Percentiles rank a stretch among this genome's conserved stretches.
These are phyloP conservation scores for Aphidius ervi DNA, from an alignment of 1,140 invertebrate species.

Conservation along the genomic window DNA sequence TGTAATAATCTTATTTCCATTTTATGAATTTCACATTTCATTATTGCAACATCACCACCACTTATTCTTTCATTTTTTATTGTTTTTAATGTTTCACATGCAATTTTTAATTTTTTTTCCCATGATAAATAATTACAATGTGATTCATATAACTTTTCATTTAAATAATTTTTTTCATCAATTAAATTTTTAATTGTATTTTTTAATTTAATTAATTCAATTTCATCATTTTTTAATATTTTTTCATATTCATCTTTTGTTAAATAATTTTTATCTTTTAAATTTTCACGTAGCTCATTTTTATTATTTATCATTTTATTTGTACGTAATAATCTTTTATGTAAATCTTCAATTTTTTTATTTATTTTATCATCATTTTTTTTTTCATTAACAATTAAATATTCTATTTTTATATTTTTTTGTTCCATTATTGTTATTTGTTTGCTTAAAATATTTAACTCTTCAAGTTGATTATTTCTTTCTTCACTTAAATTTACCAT, in stretches of 20 bases:
- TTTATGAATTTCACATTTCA: slow-evolving; percentile 77
- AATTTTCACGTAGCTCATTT: slow-evolving; percentile 55
- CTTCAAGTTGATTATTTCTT: slow-evolving; percentile 60
- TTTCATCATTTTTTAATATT: slow-evolving; percentile 59
- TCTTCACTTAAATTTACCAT: slow-evolving; percentile 64
- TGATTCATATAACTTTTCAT: slow-evolving; percentile 58
- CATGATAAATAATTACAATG: slow-evolving; percentile 70
- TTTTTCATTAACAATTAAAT: slow-evolving; percentile 58
- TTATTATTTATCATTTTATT: slow-evolving; percentile 60
- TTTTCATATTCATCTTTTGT: slow-evolving; percentile 56
- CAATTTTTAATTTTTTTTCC: slow-evolving; percentile 70
- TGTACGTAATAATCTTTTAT: slow-evolving; percentile 58
- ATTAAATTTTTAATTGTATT: slow-evolving; percentile 63
- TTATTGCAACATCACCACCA: slow-evolving; percentile 65
- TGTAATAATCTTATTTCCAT: slow-evolving; percentile 68
- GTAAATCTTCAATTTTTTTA: slow-evolving; percentile 56
- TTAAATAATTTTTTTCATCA: slow-evolving; percentile 61
- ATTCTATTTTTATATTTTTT: slow-evolving; percentile 65
- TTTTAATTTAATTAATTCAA: slow-evolving; percentile 61
- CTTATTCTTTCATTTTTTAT: slow-evolving; percentile 62
- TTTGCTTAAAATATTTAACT: slow-evolving; percentile 66
- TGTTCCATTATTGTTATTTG: slow-evolving; percentile 72
- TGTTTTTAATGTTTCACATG: slow-evolving; percentile 64
- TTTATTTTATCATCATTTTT: slow-evolving; percentile 57
- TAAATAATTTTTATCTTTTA: slow-evolving; percentile 60